Evolutionary conservation across 2,888 invertebrate species (phyloP).

Genomic region (Dasypogon diadema): DNA sequence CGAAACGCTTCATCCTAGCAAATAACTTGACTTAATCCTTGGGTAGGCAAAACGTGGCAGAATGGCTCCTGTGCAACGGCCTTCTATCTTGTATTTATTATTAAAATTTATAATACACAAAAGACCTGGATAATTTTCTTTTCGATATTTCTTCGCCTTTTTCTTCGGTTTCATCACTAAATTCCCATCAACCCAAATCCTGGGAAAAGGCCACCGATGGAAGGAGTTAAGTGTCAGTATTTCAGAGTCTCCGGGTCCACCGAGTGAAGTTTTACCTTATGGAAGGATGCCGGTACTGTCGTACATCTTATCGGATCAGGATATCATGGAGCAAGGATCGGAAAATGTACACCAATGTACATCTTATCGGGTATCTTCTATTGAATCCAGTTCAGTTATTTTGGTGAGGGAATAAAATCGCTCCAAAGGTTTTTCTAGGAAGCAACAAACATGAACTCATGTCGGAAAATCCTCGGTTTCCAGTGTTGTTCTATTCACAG

Average conservation of each 20-base stretch:
- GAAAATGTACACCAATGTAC: slow-evolving; percentile 34
- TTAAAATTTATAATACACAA: slow-evolving; percentile 57
- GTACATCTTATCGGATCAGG: slow-evolving; percentile 51
- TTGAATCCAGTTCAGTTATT: slow-evolving; percentile 39
- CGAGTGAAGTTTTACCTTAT: slow-evolving; percentile 48
- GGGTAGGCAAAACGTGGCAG: not conserved
- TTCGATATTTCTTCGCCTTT: slow-evolving; percentile 51
- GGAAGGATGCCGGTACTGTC: slow-evolving; percentile 22
- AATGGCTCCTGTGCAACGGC: not conserved
- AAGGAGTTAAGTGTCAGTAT: slow-evolving; percentile 44
- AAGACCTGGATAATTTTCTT: slow-evolving; percentile 50
- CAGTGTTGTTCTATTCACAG: slow-evolving; percentile 28
- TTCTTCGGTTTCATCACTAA: slow-evolving; percentile 50
- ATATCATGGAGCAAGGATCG: slow-evolving; percentile 46
- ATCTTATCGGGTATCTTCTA: slow-evolving; percentile 34
- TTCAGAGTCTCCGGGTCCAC: slow-evolving; percentile 30
- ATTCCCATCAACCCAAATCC: slow-evolving; percentile 52
- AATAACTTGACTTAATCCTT: slow-evolving; percentile 26
- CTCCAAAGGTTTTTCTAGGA: slow-evolving; percentile 38
- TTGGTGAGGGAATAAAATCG: slow-evolving; percentile 36
- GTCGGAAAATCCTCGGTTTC: slow-evolving; percentile 29
- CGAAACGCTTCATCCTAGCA: not conserved
- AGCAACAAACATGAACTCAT: slow-evolving; percentile 13
- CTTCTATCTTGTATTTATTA: slow-evolving; percentile 51
- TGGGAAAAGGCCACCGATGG: slow-evolving; percentile 16